Conservation (phyloP, 30 jellyfish, hydroid and myxozoan species). For the Pseudorhiza aurosa region DNA sequence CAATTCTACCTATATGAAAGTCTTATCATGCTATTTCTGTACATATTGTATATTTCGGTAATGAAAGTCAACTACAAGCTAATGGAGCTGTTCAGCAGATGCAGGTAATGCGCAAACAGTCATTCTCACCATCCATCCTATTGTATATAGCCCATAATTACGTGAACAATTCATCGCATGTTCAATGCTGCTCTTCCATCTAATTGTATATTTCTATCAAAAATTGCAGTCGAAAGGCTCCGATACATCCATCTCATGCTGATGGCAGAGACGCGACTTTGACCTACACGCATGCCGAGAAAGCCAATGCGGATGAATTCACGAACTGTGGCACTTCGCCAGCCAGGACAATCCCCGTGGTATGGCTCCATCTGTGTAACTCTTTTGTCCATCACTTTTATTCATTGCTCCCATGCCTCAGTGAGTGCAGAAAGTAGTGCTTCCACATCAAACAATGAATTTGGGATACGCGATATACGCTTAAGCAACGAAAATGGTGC, state of each 20-base stretch:
- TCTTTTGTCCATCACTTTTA: too few species aligned
- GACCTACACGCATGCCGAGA: slow-evolving; percentile 20
- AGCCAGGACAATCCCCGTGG: slow-evolving; percentile 11
- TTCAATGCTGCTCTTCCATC: too few species aligned
- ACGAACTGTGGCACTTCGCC: slow-evolving; percentile 64
- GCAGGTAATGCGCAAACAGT: slow-evolving; percentile 67
- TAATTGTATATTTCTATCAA: background rate
- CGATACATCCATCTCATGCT: slow-evolving; percentile 56
- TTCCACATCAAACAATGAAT: too few species aligned
- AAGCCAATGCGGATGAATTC: slow-evolving; percentile 60
- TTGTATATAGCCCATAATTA: too few species aligned
- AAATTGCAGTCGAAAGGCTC: slow-evolving; percentile 67
- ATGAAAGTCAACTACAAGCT: slow-evolving; percentile 84
- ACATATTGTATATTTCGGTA: slow-evolving; percentile 63
- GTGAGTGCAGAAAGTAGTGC: too few species aligned
- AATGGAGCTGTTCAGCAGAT: slow-evolving; percentile 72
- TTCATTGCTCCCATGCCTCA: too few species aligned
- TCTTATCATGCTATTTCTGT: slow-evolving; percentile 64
- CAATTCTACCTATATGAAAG: slow-evolving; percentile 84
- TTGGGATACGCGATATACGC: too few species aligned
- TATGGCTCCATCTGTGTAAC: too few species aligned
- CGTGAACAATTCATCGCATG: too few species aligned
- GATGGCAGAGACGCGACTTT: slow-evolving; percentile 42
- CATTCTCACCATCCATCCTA: too few species aligned
- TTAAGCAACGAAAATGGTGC: too few species aligned